phyloP scores from a whole-genome alignment of 2,797 vertebrate genomes.

The Schizopygopsis pylzovi region DNA sequence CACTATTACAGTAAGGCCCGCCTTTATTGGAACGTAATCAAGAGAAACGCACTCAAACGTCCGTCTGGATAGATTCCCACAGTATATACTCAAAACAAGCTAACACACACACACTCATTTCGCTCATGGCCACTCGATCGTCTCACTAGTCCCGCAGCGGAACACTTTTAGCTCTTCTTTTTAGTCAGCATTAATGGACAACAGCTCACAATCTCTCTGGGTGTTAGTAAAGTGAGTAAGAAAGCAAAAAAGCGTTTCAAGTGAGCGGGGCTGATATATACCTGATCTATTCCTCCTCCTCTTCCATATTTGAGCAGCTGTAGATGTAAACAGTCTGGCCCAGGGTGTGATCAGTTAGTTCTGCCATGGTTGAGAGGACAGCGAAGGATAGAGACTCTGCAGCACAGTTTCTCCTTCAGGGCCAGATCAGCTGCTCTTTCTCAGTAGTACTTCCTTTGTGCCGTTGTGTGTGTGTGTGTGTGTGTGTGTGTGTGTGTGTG shows the following conservation, averaged over 20 bases:
- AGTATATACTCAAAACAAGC: conserved; percentile 15
- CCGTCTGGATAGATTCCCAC: conserved; percentile 23
- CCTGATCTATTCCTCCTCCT: conserved; percentile 49
- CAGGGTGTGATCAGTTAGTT: conserved; percentile 17
- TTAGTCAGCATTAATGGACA: conserved; percentile 36
- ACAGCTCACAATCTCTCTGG: conserved; percentile 3
- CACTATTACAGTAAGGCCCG: conserved; percentile 20
- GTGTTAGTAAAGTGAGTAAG: conserved; percentile 38
- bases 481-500: conserved; percentile 31
- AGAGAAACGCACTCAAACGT: conserved; percentile 22
- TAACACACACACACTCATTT: background rate
- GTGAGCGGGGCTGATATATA: conserved; percentile 21
- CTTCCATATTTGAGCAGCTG: conserved; percentile 37
- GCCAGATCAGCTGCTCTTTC: conserved; percentile 45
- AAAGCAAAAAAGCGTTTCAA: conserved; percentile 16
- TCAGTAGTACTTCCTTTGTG: conserved; percentile 32
- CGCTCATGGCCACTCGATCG: background rate
- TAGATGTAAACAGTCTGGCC: conserved; percentile 32
- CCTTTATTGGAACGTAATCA: conserved; percentile 24
- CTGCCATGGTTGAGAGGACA: conserved; percentile 39
- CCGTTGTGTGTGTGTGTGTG: background rate
- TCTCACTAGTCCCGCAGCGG: conserved; percentile 9
- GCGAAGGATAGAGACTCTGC: conserved; percentile 31
- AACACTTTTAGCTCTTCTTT: background rate
- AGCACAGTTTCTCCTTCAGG: conserved; percentile 37